Conservation (phyloP, 2,888 invertebrate genomes). For the Helleia helle region DNA sequence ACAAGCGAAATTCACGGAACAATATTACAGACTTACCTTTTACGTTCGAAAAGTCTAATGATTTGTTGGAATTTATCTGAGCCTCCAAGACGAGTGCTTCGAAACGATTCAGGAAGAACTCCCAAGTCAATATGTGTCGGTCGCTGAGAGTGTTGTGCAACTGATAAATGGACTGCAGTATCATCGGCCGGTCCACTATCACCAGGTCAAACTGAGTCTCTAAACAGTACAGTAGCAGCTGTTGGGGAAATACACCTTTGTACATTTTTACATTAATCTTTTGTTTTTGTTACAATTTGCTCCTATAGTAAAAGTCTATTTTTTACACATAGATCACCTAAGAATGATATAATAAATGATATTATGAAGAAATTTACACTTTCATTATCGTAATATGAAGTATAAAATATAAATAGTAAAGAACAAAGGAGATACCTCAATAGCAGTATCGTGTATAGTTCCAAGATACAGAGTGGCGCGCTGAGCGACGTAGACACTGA, state of each 20-base stretch:
- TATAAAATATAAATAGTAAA: no score
- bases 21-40: slow-evolving; percentile 81
- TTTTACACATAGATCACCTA: no score
- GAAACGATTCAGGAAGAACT: slow-evolving; percentile 95
- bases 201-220: slow-evolving; percentile 99
- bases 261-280: background rate
- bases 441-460: slow-evolving; percentile 91
- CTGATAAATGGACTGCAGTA: slow-evolving; percentile 95
- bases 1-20: no score
- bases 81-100: slow-evolving; percentile 97
- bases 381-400: no score
- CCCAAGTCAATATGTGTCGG: slow-evolving; percentile 93
- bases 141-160: slow-evolving; percentile 94
- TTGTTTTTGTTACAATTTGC: no score
- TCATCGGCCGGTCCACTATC: slow-evolving; percentile 96
- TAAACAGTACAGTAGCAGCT: slow-evolving; percentile 92
- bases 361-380: no score
- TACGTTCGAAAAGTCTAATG: slow-evolving; percentile 87
- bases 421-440: slow-evolving; percentile 73
- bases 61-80: slow-evolving; percentile 90
- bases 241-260: slow-evolving; percentile 18
- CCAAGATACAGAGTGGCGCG: slow-evolving; percentile 93
- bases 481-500: slow-evolving; percentile 95
- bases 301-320: no score
- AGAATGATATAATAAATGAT: no score